Conservation (phyloP, 2,113 vertebrate genomes). For the Anoura caudifer region DNA sequence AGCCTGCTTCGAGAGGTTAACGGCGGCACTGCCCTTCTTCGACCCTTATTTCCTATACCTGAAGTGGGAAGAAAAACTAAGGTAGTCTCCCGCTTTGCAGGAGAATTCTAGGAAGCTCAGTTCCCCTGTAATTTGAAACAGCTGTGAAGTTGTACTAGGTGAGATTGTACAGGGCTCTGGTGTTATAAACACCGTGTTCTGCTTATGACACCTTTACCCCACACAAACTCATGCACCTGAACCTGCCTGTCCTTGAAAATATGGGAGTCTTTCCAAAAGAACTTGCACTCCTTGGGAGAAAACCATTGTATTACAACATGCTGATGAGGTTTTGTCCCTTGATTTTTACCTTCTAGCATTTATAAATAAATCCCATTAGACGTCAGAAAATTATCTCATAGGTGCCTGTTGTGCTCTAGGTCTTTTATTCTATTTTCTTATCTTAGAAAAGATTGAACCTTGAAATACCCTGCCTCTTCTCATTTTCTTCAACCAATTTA, state of each 20-base stretch:
- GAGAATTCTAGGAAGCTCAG: background rate
- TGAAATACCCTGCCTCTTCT: background rate
- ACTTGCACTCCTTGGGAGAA: background rate
- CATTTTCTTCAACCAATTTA: background rate
- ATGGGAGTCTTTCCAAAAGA: conserved; percentile 16
- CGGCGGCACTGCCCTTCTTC: background rate
- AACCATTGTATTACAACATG: background rate
- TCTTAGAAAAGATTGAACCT: background rate
- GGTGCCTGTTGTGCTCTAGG: background rate
- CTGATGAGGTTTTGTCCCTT: background rate
- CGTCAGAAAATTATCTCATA: background rate
- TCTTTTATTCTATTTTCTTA: conserved; percentile 8
- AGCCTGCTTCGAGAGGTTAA: background rate
- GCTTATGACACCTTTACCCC: conserved; percentile 34
- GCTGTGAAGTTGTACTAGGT: background rate
- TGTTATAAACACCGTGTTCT: background rate
- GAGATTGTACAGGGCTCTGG: background rate
- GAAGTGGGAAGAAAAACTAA: background rate
- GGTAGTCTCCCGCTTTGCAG: background rate
- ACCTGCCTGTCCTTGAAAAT: conserved; percentile 23
- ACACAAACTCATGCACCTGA: conserved; percentile 6
- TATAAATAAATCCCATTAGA: background rate
- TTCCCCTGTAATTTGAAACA: background rate
- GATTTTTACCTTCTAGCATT: background rate
- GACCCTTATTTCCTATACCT: background rate